phyloP scores from a whole-genome alignment of 2,797 vertebrate genomes.

The Anabas testudineus region DNA sequence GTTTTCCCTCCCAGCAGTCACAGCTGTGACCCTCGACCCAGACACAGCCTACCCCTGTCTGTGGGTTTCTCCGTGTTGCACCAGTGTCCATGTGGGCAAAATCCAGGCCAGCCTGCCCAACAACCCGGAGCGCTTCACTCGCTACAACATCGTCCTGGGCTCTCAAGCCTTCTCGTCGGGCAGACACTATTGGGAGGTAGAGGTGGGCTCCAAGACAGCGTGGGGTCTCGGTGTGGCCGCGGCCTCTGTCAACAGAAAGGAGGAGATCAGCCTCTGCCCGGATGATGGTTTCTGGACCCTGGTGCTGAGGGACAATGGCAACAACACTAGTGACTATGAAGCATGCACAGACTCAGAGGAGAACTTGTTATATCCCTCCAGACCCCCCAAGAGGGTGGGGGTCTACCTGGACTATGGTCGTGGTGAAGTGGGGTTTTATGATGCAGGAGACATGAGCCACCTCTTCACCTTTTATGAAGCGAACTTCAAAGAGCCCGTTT shows the following conservation, averaged over 20 bases:
- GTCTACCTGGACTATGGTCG: slow-evolving; percentile 82
- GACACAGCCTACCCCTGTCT: slow-evolving; percentile 82
- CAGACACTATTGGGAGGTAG: slow-evolving; percentile 85
- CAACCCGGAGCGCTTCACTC: slow-evolving; percentile 83
- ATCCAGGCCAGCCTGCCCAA: slow-evolving; percentile 79
- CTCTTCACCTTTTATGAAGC: slow-evolving; percentile 81
- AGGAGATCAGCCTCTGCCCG: slow-evolving; percentile 77
- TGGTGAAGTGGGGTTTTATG: slow-evolving; percentile 80
- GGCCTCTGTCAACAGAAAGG: slow-evolving; percentile 81
- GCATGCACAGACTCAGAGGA: slow-evolving; percentile 83
- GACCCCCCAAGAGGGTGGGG: slow-evolving; percentile 73
- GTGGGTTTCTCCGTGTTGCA: slow-evolving; percentile 75
- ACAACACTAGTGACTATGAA: slow-evolving; percentile 80
- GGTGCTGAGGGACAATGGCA: slow-evolving; percentile 71
- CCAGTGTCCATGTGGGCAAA: slow-evolving; percentile 76
- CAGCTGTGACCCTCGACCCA: slow-evolving; percentile 74
- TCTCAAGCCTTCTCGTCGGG: slow-evolving; percentile 77
- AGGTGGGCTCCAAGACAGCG: slow-evolving; percentile 80
- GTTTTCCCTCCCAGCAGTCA: slow-evolving; percentile 53
- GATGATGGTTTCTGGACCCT: slow-evolving; percentile 85
- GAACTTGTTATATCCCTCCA: slow-evolving; percentile 71
- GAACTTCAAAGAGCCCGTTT: slow-evolving; percentile 80
- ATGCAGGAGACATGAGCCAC: slow-evolving; percentile 80
- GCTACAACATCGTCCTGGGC: slow-evolving; percentile 84
- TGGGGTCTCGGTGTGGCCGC: slow-evolving; percentile 84